Evolutionary conservation across 2,113 vertebrate species (phyloP).

Genomic region (Polypterus senegalus): DNA sequence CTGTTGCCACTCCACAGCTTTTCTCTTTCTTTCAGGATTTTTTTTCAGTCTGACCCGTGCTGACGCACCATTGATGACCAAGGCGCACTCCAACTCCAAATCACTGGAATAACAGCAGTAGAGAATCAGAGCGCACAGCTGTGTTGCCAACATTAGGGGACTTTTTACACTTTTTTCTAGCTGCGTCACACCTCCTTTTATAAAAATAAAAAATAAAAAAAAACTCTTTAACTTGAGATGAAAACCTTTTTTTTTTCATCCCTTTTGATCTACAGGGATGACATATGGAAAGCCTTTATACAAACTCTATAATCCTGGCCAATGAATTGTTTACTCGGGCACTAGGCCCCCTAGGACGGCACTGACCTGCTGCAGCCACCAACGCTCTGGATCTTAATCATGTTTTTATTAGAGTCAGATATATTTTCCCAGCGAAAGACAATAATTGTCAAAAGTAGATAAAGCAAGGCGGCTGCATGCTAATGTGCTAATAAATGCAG

Average conservation of each 20-base stretch:
- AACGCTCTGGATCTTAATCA: conserved; percentile 13
- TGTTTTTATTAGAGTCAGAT: conserved; percentile 38
- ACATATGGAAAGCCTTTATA: conserved; percentile 27
- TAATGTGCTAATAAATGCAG: conserved; percentile 65
- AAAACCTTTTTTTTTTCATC: conserved; percentile 31
- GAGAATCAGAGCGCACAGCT: no score
- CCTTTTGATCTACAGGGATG: conserved; percentile 24
- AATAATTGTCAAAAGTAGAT: conserved; percentile 46
- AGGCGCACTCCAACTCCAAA: no score
- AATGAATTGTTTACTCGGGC: no score
- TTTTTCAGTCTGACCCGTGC: no score
- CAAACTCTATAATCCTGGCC: conserved; percentile 16
- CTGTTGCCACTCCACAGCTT: no score
- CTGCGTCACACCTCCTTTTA: background rate
- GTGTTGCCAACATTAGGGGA: no score
- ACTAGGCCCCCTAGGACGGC: no score
- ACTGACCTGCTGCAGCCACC: conserved; percentile 13
- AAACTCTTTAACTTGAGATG: conserved; percentile 27
- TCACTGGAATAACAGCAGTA: no score
- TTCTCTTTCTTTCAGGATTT: no score
- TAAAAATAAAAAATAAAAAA: conserved; percentile 18
- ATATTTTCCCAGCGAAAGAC: conserved; percentile 26
- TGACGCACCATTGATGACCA: no score
- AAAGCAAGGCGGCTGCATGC: conserved; percentile 41
- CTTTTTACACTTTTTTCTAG: no score